Evolutionary conservation across 2,113 vertebrate species (phyloP).

Genomic region (Plestiodon gilberti): DNA sequence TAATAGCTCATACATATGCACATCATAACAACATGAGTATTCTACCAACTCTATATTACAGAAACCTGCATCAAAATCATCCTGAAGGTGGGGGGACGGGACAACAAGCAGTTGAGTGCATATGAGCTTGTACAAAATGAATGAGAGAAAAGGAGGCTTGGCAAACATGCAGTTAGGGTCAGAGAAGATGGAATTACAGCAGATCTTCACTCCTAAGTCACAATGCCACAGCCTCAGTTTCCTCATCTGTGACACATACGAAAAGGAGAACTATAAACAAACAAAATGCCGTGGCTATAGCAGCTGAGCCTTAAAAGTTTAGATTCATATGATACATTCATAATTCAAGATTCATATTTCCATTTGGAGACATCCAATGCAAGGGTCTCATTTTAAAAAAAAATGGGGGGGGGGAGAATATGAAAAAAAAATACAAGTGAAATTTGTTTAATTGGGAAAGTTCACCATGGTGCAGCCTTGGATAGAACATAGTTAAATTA

Average conservation of each 20-base stretch:
- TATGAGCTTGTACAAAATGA: constrained; percentile 8
- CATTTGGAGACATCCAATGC: neutral
- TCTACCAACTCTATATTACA: constrained; percentile 48
- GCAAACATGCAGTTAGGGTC: neutral
- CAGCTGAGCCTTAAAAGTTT: neutral
- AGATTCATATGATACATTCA: neutral
- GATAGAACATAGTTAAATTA: neutral
- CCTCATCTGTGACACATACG: neutral
- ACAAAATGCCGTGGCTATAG: neutral
- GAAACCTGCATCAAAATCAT: neutral
- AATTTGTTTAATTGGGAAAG: neutral
- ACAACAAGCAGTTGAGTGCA: neutral
- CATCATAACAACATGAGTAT: constrained; percentile 5
- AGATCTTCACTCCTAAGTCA: neutral
- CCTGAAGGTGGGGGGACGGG: too few relatives aligned
- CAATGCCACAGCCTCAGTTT: neutral
- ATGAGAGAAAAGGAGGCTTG: constrained; percentile 11
- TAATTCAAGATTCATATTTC: neutral
- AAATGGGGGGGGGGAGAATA: neutral
- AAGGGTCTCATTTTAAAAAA: neutral
- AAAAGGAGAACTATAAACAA: too few relatives aligned
- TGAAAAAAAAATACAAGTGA: neutral
- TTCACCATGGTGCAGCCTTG: neutral
- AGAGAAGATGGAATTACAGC: constrained; percentile 25
- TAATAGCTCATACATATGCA: neutral